These are phyloP conservation scores for Macheiramphus alcinus DNA, from an alignment of 2,113 vertebrate species.

Conservation along the genomic window DNA sequence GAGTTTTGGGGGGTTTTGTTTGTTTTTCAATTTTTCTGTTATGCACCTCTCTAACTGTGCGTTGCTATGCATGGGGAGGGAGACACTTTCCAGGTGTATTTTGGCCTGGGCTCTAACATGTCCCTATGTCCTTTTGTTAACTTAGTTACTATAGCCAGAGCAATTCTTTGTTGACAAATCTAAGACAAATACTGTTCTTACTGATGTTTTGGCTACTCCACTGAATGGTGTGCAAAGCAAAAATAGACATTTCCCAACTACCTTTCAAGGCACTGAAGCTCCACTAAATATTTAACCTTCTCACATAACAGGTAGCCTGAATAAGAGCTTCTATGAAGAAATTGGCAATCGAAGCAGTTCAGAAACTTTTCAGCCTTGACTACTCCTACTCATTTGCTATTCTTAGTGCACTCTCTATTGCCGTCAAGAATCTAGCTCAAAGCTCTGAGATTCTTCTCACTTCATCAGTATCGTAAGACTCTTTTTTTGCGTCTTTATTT, in stretches of 20 bases:
- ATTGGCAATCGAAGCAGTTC: slow-evolving; percentile 48
- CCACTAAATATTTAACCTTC: background rate
- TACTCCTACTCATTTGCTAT: slow-evolving; percentile 71
- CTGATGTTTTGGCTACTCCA: background rate
- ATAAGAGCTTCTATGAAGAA: slow-evolving; percentile 25
- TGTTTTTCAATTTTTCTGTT: background rate
- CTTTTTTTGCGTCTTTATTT: slow-evolving; percentile 62
- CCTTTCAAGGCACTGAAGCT: background rate
- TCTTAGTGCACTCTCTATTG: slow-evolving; percentile 51
- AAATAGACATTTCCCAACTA: background rate
- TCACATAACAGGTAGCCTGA: slow-evolving; percentile 25
- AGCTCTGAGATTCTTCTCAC: slow-evolving; percentile 60
- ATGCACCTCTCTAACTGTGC: background rate
- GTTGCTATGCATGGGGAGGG: background rate
- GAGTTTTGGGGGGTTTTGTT: background rate
- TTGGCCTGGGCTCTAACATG: background rate
- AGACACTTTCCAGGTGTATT: background rate
- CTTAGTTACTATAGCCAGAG: background rate
- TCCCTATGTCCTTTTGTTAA: background rate
- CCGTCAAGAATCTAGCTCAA: slow-evolving; percentile 55
- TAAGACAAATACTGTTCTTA: background rate
- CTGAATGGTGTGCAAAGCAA: background rate
- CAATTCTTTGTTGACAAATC: background rate
- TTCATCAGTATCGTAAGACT: slow-evolving; percentile 50
- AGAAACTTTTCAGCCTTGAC: slow-evolving; percentile 64